Evolutionary conservation across 2,888 invertebrate species (phyloP).

Genomic region (Neoaliturus tenellus): DNA sequence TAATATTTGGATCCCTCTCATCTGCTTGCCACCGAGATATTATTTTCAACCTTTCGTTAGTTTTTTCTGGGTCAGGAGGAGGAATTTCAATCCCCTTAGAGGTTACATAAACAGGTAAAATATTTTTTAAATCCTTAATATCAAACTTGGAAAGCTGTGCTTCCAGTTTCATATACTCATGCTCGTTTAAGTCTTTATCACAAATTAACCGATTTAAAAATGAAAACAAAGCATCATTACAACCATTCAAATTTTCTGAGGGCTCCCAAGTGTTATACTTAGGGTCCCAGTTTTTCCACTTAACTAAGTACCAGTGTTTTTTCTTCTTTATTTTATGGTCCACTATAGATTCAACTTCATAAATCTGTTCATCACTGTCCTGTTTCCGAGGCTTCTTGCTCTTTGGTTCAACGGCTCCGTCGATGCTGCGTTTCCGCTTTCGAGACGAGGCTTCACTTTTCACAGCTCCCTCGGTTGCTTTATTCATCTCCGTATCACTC

Average conservation of each 20-base stretch:
- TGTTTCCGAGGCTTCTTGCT: conserved; percentile 30
- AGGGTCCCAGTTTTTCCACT: conserved; percentile 89
- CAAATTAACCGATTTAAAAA: conserved; percentile 68
- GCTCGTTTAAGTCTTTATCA: conserved; percentile 52
- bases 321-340: conserved; percentile 76
- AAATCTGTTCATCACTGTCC: conserved; percentile 74
- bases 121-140: conserved; percentile 47
- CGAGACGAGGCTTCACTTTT: neutral
- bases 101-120: conserved; percentile 57
- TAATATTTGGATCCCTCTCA: conserved; percentile 57
- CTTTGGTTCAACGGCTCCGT: neutral
- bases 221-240: conserved; percentile 74
- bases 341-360: conserved; percentile 86
- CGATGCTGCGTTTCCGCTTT: conserved; percentile 1
- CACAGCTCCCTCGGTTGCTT: conserved; percentile 19
- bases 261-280: conserved; percentile 93
- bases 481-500: conserved; percentile 17
- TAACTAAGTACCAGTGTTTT: conserved; percentile 79
- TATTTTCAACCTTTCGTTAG: conserved; percentile 55
- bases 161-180: conserved; percentile 54
- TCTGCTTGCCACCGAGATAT: conserved; percentile 57
- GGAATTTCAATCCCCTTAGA: conserved; percentile 59
- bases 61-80: conserved; percentile 51
- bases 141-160: conserved; percentile 34
- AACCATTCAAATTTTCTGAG: conserved; percentile 82